A percentile compares a stretch with the other conserved stretches of the same genome.
These are phyloP conservation scores for Saguinus midas DNA, from an alignment of 2,113 vertebrate species.

Conservation along the genomic window DNA sequence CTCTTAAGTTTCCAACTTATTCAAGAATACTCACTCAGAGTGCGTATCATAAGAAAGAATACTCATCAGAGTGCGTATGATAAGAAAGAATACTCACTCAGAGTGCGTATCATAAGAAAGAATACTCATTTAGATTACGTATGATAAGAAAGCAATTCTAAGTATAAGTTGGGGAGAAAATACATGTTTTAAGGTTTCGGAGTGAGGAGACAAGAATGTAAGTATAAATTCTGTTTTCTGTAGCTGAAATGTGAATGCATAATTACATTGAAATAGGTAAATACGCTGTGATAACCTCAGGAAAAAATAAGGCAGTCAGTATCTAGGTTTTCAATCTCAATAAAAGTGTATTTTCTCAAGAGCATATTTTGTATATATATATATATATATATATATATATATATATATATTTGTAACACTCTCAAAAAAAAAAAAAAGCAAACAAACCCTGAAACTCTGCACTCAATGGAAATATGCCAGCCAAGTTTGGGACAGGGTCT, in stretches of 20 bases:
- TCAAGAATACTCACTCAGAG: background rate
- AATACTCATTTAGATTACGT: background rate
- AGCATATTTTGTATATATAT: background rate
- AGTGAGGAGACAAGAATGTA: background rate
- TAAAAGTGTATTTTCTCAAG: background rate
- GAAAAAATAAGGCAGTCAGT: background rate
- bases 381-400: background rate
- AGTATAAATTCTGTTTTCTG: background rate
- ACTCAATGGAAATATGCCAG: constrained; percentile 64
- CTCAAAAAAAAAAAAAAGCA: background rate
- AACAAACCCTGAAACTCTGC: background rate
- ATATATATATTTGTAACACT: background rate
- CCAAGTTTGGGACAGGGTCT: constrained; percentile 49
- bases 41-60: background rate
- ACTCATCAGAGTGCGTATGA: background rate
- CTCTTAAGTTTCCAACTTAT: background rate
- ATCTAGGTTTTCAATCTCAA: background rate
- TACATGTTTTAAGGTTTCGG: background rate
- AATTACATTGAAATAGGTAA: background rate
- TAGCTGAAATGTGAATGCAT: background rate
- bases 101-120: background rate
- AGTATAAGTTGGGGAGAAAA: background rate
- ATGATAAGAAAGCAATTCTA: background rate
- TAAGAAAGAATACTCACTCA: background rate
- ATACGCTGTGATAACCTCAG: background rate